Conservation (phyloP, 2,888 invertebrate genomes). For the Epistrophella euchroma region DNA sequence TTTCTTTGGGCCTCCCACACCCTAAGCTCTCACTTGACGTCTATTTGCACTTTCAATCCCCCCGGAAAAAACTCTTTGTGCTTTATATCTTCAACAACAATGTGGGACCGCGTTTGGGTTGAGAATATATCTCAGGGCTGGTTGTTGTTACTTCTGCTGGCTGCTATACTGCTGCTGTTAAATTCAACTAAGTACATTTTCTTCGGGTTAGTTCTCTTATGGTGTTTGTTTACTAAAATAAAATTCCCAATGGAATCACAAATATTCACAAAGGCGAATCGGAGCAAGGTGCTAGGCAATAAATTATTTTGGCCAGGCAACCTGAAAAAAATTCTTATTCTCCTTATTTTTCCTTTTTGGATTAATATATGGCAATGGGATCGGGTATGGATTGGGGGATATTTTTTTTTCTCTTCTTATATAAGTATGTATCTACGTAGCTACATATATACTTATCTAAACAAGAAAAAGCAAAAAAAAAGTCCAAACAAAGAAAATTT, state of each 20-base stretch:
- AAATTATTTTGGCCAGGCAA: conserved; percentile 76
- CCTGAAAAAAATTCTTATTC: conserved; percentile 72
- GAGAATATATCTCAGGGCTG: not conserved
- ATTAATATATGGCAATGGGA: conserved; percentile 60
- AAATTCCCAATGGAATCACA: conserved; percentile 75
- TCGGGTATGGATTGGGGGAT: conserved; percentile 9
- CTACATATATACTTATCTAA: not conserved
- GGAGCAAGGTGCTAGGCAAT: conserved; percentile 77
- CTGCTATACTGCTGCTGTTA: not conserved
- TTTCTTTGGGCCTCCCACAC: conserved; percentile 37
- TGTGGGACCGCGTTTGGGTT: conserved; percentile 6
- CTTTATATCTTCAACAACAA: conserved; percentile 17
- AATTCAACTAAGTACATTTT: no score
- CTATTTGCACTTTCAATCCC: conserved; percentile 72
- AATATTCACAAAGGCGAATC: conserved; percentile 75
- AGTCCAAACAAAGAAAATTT: conserved; percentile 48
- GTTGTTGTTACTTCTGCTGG: not conserved
- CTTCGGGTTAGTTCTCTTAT: not conserved
- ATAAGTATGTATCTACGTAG: not conserved
- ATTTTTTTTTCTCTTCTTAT: not conserved
- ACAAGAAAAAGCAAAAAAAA: conserved; percentile 38
- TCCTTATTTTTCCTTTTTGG: conserved; percentile 37
- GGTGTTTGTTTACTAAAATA: conserved; percentile 73
- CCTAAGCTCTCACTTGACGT: conserved; percentile 10
- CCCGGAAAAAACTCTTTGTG: conserved; percentile 32